Conservation (phyloP, 2,888 invertebrate genomes). For the Psylliodes chrysocephalus region DNA sequence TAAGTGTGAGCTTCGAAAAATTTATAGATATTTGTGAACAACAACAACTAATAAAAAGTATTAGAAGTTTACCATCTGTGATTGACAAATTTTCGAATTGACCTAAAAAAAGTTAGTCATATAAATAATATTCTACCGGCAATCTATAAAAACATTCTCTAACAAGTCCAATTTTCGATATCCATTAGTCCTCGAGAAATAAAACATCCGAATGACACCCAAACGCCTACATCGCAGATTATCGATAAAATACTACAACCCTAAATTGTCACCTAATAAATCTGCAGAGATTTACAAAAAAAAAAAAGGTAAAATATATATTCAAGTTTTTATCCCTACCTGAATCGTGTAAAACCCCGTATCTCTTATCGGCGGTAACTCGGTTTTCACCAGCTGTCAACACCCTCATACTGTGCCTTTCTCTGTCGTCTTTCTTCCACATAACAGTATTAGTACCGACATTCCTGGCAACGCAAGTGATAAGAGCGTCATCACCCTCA, state of each 20-base stretch:
- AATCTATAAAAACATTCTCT: too few species aligned
- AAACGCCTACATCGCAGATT: background rate
- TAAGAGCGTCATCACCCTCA: conserved; percentile 81
- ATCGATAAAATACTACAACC: conserved; percentile 5
- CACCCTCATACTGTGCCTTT: conserved; percentile 67
- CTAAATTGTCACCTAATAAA: conserved; percentile 21
- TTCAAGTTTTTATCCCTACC: conserved; percentile 67
- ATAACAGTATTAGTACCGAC: conserved; percentile 78
- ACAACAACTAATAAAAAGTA: too few species aligned
- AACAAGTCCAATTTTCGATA: too few species aligned
- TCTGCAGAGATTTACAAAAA: conserved; percentile 16
- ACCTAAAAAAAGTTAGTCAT: too few species aligned
- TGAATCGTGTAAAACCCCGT: conserved; percentile 80
- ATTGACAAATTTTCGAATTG: too few species aligned
- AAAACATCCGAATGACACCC: background rate
- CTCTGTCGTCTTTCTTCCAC: conserved; percentile 78
- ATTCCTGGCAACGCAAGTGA: conserved; percentile 82
- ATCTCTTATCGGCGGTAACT: conserved; percentile 79
- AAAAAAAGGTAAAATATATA: conserved; percentile 27
- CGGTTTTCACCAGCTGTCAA: conserved; percentile 80
- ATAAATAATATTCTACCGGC: too few species aligned
- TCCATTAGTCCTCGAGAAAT: too few species aligned
- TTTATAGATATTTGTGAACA: too few species aligned
- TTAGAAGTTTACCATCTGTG: too few species aligned
- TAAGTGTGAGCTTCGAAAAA: too few species aligned